phyloP scores from a whole-genome alignment of 2,888 invertebrate genomes.

The Eudemis profundana region DNA sequence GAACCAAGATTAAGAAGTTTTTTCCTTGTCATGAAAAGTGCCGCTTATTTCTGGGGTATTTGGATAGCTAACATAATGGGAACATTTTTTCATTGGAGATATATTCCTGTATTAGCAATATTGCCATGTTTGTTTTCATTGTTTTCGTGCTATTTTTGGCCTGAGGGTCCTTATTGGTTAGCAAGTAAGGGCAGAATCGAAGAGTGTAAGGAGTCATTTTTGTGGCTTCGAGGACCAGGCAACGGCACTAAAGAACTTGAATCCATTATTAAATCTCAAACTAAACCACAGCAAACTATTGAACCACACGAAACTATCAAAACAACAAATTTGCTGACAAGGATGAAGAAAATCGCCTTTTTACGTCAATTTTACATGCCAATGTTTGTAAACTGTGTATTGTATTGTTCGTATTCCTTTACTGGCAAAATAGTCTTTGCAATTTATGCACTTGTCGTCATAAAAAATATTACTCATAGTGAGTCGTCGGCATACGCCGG shows the following conservation, averaged over 20 bases:
- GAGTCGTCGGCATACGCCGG: slow-evolving; percentile 15
- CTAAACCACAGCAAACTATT: background rate
- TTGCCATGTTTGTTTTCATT: slow-evolving; percentile 17
- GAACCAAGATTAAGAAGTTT: slow-evolving; percentile 30
- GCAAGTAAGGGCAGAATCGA: slow-evolving; percentile 29
- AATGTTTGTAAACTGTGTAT: background rate
- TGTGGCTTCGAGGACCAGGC: slow-evolving; percentile 30
- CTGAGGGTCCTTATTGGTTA: slow-evolving; percentile 36
- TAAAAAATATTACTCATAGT: slow-evolving; percentile 31
- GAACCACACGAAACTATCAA: background rate
- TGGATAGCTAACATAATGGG: slow-evolving; percentile 32
- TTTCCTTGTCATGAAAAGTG: slow-evolving; percentile 38
- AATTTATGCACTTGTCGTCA: slow-evolving; percentile 24
- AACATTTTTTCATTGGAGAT: slow-evolving; percentile 33
- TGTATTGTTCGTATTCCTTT: slow-evolving; percentile 1
- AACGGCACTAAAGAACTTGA: slow-evolving; percentile 10
- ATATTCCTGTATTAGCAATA: slow-evolving; percentile 23
- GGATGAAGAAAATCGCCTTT: background rate
- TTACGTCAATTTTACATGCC: slow-evolving; percentile 32
- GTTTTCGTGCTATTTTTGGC: slow-evolving; percentile 23
- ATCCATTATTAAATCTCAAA: background rate
- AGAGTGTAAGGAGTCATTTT: slow-evolving; percentile 26
- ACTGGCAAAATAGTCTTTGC: slow-evolving; percentile 29
- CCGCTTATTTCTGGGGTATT: slow-evolving; percentile 31
- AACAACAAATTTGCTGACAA: background rate